These are phyloP conservation scores for Cirrhinus molitorella DNA, from an alignment of 2,797 vertebrate genomes.

Conservation along the genomic window DNA sequence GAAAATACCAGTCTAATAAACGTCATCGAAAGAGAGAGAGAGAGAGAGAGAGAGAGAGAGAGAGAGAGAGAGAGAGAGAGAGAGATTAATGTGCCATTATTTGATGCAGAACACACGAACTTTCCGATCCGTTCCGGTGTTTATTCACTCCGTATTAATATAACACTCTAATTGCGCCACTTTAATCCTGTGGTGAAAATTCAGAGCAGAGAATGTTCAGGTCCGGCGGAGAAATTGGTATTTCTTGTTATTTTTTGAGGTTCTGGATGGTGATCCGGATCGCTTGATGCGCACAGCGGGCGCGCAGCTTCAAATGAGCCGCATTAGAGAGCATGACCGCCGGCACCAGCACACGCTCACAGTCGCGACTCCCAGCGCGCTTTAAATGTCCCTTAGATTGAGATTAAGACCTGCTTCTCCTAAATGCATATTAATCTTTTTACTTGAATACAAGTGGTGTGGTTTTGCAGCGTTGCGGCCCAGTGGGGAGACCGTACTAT, in stretches of 20 bases:
- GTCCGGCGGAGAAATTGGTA: slow-evolving; percentile 82
- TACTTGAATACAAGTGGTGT: slow-evolving; percentile 82
- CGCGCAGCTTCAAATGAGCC: slow-evolving; percentile 87
- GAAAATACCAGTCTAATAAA: not conserved
- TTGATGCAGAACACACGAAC: slow-evolving; percentile 55
- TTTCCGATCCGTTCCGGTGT: slow-evolving; percentile 63
- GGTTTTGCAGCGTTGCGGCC: slow-evolving; percentile 88
- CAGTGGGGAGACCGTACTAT: slow-evolving; percentile 93
- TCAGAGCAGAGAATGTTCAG: slow-evolving; percentile 76
- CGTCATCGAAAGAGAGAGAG: not conserved
- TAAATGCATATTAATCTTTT: slow-evolving; percentile 97
- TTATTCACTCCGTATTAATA: slow-evolving; percentile 68
- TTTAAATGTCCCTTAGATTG: slow-evolving; percentile 96
- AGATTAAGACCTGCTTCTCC: slow-evolving; percentile 96
- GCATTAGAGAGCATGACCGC: slow-evolving; percentile 90
- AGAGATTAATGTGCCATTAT: slow-evolving; percentile 17
- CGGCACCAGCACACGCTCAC: slow-evolving; percentile 87
- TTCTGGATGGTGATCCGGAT: slow-evolving; percentile 82
- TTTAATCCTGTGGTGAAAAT: slow-evolving; percentile 75
- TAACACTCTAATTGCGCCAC: slow-evolving; percentile 68
- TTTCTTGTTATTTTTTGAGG: slow-evolving; percentile 81
- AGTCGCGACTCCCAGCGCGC: slow-evolving; percentile 89
- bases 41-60: no score
- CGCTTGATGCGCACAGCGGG: slow-evolving; percentile 88
- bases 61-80: no score